phyloP scores from a whole-genome alignment of 2,888 invertebrate species.

The Cephus runcator region DNA sequence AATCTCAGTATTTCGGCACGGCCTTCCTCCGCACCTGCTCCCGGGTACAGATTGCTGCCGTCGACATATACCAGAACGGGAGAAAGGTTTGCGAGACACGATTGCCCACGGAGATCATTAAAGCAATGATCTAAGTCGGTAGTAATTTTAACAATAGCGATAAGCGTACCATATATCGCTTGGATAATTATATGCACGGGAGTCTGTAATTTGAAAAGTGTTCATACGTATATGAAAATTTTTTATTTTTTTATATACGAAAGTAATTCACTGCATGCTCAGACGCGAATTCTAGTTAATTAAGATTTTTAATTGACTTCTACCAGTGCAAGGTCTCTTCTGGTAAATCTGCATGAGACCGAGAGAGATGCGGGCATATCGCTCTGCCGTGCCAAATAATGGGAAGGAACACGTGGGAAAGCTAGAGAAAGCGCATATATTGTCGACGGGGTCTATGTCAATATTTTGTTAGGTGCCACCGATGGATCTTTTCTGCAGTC shows the following conservation, averaged over 20 bases:
- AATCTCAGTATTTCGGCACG: background rate
- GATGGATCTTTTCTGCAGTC: background rate
- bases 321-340: background rate
- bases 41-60: background rate
- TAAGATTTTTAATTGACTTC: background rate
- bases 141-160: background rate
- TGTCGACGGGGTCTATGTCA: background rate
- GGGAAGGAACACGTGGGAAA: background rate
- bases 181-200: background rate
- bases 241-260: too few species aligned
- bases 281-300: background rate
- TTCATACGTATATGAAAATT: too few species aligned
- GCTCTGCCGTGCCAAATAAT: background rate
- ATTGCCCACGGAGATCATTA: background rate
- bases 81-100: background rate
- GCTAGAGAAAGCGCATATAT: background rate
- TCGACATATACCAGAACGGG: background rate
- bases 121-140: background rate
- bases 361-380: background rate
- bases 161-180: background rate
- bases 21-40: background rate
- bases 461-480: background rate
- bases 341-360: background rate
- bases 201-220: background rate
- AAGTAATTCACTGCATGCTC: too few species aligned